Base-by-base conservation (phyloP, 2,797 vertebrate genomes). In the Poecilia gillii region DNA sequence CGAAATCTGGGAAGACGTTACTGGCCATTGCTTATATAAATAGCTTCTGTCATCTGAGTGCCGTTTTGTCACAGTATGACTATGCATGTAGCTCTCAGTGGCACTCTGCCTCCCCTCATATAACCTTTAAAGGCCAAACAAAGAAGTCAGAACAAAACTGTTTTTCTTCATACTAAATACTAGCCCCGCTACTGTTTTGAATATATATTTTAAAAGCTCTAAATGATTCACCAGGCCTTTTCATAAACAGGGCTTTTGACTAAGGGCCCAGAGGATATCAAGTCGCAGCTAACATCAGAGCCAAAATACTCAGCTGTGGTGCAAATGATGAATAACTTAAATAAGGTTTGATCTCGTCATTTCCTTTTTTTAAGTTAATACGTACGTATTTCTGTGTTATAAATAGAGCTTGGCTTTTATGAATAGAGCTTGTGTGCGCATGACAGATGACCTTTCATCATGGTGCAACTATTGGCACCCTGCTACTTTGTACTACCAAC, bases 1-100 rank as follows among this genome's bases (percentile, higher is more conserved):
- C 36, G 16, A 74, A 84, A 86, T 74, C 64, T 73, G 66, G 33
- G 41, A 83, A 74, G 39, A 88, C 55, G 49, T 78, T 84, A 81
- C 77, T 75, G 78, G 75, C 81, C 76, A 64, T 79, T 79, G 75
- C 75, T 49, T 84, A 78, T 81, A 84, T 78, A 83, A 87, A 91
- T 86, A 84, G 82, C 80, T 85, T 77, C 68, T 81, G 81, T 89
- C 84, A 87, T 81, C 66, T 76, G 72, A 84, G 86, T 0, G 0
- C 36, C 74, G 31, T 84, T 86, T 85, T 79, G 79, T 85, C 83
- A 78, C 25, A 51, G 75, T 80, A 80, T 82, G 71, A 84, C 57
- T 86, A 87, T 87, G 77, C 76, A 83, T 89, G 78, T 64, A 33
- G 73, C 66, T 78, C 71, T 81, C 51, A 77, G 49, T 31, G 28